A percentile compares a stretch with the other conserved stretches of the same genome.
These are phyloP conservation scores for Papilio demoleus DNA, from an alignment of 2,888 invertebrate genomes.

Conservation along the genomic window DNA sequence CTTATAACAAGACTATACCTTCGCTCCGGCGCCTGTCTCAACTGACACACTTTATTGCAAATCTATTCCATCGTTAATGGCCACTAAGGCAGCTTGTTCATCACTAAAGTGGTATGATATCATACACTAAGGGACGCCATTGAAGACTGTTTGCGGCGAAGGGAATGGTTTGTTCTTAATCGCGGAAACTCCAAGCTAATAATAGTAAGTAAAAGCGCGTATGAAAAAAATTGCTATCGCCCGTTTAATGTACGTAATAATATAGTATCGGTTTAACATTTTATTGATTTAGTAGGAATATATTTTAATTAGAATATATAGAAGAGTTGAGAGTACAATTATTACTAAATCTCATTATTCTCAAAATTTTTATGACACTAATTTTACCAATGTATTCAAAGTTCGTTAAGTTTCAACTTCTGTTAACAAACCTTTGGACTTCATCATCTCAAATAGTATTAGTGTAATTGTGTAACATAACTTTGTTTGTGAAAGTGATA, in stretches of 20 bases:
- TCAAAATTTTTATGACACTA: background rate
- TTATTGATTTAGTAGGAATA: background rate
- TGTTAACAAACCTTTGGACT: background rate
- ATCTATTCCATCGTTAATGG: conserved; percentile 1
- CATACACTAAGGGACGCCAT: no score
- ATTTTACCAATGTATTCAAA: background rate
- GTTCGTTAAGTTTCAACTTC: background rate
- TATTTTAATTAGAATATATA: background rate
- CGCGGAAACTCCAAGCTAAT: background rate
- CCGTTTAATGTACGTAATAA: background rate
- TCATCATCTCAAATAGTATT: conserved; percentile 1
- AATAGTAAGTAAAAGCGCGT: conserved; percentile 21
- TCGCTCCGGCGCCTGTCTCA: background rate
- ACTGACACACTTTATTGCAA: conserved; percentile 4
- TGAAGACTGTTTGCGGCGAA: background rate
- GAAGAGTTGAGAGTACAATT: background rate
- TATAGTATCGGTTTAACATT: background rate
- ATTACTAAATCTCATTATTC: background rate
- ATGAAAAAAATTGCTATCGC: conserved; percentile 35
- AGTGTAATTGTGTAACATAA: conserved; percentile 29
- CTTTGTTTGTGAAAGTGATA: conserved; percentile 50
- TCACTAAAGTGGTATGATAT: no score
- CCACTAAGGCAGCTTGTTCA: no score
- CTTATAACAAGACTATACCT: conserved; percentile 24
- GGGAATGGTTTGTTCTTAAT: background rate